These are phyloP conservation scores for Trisateles emortualis DNA, from an alignment of 2,888 invertebrate species.

Conservation along the genomic window DNA sequence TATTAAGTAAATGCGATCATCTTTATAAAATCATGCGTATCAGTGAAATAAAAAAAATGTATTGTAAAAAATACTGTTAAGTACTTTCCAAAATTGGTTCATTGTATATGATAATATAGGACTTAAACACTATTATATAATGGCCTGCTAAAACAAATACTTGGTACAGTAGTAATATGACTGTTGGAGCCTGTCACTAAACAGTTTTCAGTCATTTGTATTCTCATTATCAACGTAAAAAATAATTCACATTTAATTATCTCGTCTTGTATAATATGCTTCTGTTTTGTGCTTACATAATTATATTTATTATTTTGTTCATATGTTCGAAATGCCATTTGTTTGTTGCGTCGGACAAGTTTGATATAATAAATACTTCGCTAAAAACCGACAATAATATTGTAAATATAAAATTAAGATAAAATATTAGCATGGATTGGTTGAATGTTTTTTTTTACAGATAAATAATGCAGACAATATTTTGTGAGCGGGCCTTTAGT, in stretches of 20 bases:
- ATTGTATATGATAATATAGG: too few relatives aligned
- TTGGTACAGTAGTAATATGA: background rate
- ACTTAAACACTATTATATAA: too few relatives aligned
- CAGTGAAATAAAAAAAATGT: too few relatives aligned
- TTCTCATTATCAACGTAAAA: background rate
- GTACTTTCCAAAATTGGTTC: slow-evolving; percentile 1
- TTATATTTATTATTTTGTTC: too few relatives aligned
- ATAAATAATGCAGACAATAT: background rate
- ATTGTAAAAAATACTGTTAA: background rate
- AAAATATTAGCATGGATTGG: background rate
- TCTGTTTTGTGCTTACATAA: slow-evolving; percentile 1
- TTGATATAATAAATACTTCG: background rate
- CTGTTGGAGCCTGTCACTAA: background rate
- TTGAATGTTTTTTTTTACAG: background rate
- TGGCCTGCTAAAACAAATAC: too few relatives aligned
- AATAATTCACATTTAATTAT: background rate
- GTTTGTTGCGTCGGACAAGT: background rate
- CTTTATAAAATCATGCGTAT: too few relatives aligned
- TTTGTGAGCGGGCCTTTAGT: background rate
- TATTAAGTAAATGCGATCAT: too few relatives aligned
- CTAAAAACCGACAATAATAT: background rate
- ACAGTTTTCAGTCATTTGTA: background rate
- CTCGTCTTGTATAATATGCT: background rate
- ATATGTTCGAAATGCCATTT: background rate
- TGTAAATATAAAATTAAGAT: background rate